Evolutionary conservation across 2,888 invertebrate genomes (phyloP).

Genomic region (Ophonus ardosiacus): DNA sequence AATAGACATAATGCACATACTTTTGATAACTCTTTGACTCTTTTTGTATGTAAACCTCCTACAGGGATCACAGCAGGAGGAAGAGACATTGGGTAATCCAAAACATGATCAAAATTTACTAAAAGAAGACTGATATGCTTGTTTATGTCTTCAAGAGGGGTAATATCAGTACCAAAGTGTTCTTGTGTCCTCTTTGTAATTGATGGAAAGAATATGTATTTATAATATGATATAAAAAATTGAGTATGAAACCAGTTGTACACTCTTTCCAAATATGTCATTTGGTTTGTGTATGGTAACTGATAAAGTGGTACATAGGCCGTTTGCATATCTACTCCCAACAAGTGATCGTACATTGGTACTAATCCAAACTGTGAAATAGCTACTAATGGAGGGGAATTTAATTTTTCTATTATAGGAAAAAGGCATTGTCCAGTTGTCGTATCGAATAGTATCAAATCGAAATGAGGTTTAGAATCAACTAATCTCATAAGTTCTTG

Average conservation of each 20-base stretch:
- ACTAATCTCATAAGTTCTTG: conserved; percentile 1
- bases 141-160: conserved; percentile 68
- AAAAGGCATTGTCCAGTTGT: conserved; percentile 40
- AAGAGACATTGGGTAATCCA: conserved; percentile 70
- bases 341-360: neutral
- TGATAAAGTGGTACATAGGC: conserved; percentile 38
- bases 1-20: too few relatives aligned
- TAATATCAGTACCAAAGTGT: conserved; percentile 68
- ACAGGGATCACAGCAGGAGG: conserved; percentile 73
- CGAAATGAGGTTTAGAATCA: conserved; percentile 21
- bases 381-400: conserved; percentile 32
- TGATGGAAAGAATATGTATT: conserved; percentile 63
- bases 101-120: conserved; percentile 70
- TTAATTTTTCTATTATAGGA: conserved; percentile 48
- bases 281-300: conserved; percentile 51
- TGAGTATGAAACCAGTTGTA: conserved; percentile 31
- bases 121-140: conserved; percentile 70
- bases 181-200: conserved; percentile 66
- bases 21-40: conserved; percentile 69
- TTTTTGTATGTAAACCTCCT: conserved; percentile 72
- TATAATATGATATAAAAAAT: neutral
- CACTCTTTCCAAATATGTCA: conserved; percentile 52
- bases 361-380: conserved; percentile 36
- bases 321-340: conserved; percentile 35
- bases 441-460: conserved; percentile 54